Evolutionary conservation across 2,113 vertebrate species (phyloP), one percentile per base, ranked within the genome.

Genomic region (Chamaea fasciata): DNA sequence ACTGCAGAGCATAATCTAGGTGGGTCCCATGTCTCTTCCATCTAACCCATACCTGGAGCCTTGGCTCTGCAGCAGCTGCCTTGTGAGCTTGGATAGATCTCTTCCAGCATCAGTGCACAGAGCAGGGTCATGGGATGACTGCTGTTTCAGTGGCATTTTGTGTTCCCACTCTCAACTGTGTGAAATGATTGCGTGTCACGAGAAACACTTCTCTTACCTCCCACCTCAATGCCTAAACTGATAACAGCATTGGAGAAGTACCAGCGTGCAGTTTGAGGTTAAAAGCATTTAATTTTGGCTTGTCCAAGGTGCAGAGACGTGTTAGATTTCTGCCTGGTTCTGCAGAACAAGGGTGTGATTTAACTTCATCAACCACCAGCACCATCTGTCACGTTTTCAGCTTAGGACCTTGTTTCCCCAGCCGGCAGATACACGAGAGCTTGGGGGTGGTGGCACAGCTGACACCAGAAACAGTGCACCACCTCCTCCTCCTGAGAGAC

Each of bases 151-250:
- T 19, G 77, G 22, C 41, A 65, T n/a, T 59, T 83, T n/a, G 7
- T 74, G 21, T 74, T 87, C 44, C 31, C 14, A 46, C 31, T 63
- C 31, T 85, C 42, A 50, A 1, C 9, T 20, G 1, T 42, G 39
- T 76, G 49, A 68, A 89, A 82, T 23, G 0, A 2, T 46, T 68
- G 9, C 0, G 0, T 19, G 8, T 28, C 30, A 35, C 0, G 8
- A 80, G 15, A 67, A 35, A 26, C 3, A 2, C 13, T 69, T 59
- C 62, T 87, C 52, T 76, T 76, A 27, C n/a, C 3, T 7, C 19
- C 0, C 0, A 17, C 46, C 57, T 47, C 47, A 64, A 31, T 4
- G 6, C 27, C 62, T 68, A 42, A 68, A 17, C 13, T 42, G 21
- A 9, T 60, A 62, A 68, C 18, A 70, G 42, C 39, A 62, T 7